Evolutionary conservation across 2,797 vertebrate species (phyloP), one percentile per base, ranked within the genome.

Genomic region (Oreonectes daqikongensis): DNA sequence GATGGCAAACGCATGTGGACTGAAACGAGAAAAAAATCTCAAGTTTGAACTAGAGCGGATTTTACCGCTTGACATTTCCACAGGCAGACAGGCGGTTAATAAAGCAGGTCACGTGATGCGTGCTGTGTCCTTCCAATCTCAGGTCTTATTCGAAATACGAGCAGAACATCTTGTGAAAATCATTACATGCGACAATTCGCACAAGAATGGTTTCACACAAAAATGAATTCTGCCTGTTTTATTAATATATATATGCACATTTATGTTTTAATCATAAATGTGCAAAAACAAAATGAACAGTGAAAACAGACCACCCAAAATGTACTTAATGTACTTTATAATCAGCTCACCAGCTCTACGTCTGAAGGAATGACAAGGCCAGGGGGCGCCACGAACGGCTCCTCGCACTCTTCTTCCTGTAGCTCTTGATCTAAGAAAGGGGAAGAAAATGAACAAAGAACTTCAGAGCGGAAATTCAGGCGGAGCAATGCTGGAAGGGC

Each of bases 341-440:
- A 65, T 61, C 22, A 61, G 6, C 95, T 84, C 91, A 99, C 98
- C 95, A 99, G 90, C 78, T 99, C 98, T 69, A 99, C 95, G 66
- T 99, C 97, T 17, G 97, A 89, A 14, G 98, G 96, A 48, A 99
- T 96, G 0, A 87, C 86, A 81, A 99, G 86, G 22, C 97, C 97
- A 0, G 92, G 83, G 4, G 97, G 98, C 7, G 98, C 98, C 66
- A 98, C 85, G 61, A 97, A 99, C 0, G 98, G 98, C 69, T 99
- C 97, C 86, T 99, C 98, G 0, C 91, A 94, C 11, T 82, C 83
- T 72, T 80, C 82, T 83, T 97, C 96, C 84, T 95, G 95, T 1
- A 85, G 73, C 89, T 98, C 96, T 72, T 90, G 79, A 76, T 96
- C 96, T 81, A 81, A 18, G 14, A 66, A 30, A 71, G 11, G 3